Percentiles rank a stretch among this genome's conserved stretches.
Conservation (phyloP, 2,113 vertebrate genomes). For the Dascyllus trimaculatus region DNA sequence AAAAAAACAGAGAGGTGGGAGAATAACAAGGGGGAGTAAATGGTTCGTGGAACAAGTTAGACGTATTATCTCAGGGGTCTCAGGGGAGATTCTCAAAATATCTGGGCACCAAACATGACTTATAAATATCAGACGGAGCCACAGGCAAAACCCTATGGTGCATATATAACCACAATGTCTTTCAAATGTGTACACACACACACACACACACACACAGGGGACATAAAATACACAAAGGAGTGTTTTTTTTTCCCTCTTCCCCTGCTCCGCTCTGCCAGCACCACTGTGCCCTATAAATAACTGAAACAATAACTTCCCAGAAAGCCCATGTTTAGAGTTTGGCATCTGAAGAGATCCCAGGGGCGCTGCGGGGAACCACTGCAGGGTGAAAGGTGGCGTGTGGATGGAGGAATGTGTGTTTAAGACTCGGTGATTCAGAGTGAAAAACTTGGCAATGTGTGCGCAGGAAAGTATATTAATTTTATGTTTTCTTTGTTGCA, state of each 20-base stretch:
- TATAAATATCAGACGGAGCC: slow-evolving; percentile 63
- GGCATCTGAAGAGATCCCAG: slow-evolving; percentile 62
- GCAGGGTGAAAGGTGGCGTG: slow-evolving; percentile 48
- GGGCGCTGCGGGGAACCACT: slow-evolving; percentile 54
- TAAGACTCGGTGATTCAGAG: slow-evolving; percentile 1
- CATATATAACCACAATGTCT: slow-evolving; percentile 34
- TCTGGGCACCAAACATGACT: slow-evolving; percentile 31
- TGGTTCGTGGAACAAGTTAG: slow-evolving; percentile 31
- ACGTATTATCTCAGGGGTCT: slow-evolving; percentile 36
- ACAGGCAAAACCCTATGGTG: slow-evolving; percentile 39
- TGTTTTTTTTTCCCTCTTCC: background rate
- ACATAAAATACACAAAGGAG: slow-evolving; percentile 32
- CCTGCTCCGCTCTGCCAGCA: slow-evolving; percentile 47
- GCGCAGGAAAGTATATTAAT: background rate
- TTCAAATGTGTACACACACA: background rate
- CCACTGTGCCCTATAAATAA: slow-evolving; percentile 73
- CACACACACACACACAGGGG: background rate
- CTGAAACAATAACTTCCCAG: slow-evolving; percentile 72
- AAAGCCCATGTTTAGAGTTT: slow-evolving; percentile 72
- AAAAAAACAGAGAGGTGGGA: background rate
- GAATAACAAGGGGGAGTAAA: slow-evolving; percentile 1
- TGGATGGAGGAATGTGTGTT: slow-evolving; percentile 22
- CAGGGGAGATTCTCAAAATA: slow-evolving; percentile 55
- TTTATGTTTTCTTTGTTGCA: background rate
- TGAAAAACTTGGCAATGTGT: slow-evolving; percentile 1